phyloP scores from a whole-genome alignment of 2,113 vertebrate genomes.

The Gorilla gorilla region DNA sequence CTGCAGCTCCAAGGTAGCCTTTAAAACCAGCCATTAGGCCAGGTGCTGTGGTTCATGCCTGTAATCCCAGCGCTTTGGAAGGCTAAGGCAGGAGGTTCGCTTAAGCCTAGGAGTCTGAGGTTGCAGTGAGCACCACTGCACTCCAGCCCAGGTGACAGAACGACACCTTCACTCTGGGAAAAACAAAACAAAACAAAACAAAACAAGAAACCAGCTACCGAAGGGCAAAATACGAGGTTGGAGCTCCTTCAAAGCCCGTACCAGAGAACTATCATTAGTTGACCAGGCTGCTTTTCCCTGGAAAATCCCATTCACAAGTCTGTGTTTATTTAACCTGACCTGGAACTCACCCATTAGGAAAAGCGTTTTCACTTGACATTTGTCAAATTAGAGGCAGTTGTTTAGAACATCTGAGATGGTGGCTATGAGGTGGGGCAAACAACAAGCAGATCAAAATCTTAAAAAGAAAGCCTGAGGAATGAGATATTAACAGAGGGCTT shows the following conservation, averaged over 20 bases:
- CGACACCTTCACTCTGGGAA: too few relatives aligned
- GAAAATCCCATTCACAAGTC: background rate
- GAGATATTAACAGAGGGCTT: background rate
- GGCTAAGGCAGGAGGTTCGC: too few relatives aligned
- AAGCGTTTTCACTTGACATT: background rate
- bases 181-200: too few relatives aligned
- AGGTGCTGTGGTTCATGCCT: too few relatives aligned
- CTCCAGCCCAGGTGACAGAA: too few relatives aligned
- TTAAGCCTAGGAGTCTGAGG: too few relatives aligned
- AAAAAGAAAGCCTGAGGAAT: background rate
- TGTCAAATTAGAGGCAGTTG: background rate
- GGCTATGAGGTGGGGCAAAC: background rate
- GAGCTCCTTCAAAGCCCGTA: background rate
- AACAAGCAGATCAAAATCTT: background rate
- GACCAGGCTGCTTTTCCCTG: background rate
- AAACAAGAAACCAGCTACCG: too few relatives aligned
- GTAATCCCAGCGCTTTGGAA: too few relatives aligned
- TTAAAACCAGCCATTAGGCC: background rate
- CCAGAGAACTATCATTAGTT: background rate
- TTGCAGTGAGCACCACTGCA: too few relatives aligned
- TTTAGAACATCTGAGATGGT: background rate
- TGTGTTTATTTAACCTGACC: background rate
- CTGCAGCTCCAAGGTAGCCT: background rate
- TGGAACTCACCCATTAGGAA: background rate
- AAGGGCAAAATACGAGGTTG: rapidly evolving